These are phyloP conservation scores for Spilosoma lubricipeda DNA, from an alignment of 2,888 invertebrate genomes.

Conservation along the genomic window DNA sequence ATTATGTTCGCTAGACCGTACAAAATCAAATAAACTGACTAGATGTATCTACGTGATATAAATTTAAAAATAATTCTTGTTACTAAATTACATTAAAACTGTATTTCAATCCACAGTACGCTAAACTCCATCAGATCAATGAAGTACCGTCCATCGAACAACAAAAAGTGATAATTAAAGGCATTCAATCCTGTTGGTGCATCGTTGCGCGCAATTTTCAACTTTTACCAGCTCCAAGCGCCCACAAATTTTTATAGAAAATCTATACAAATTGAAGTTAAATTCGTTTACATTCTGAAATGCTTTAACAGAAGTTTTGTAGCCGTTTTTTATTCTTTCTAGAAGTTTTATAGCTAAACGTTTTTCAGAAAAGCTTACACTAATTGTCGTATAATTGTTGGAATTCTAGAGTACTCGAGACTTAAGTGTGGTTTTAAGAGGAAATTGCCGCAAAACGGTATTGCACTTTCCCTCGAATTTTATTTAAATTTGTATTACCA, in stretches of 20 bases:
- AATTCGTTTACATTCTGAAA: conserved; percentile 7
- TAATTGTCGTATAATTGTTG: background rate
- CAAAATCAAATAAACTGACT: background rate
- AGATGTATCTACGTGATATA: background rate
- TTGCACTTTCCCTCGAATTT: background rate
- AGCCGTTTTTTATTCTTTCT: background rate
- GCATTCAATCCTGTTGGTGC: background rate
- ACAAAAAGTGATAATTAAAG: background rate
- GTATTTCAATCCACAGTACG: background rate
- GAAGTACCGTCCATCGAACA: background rate
- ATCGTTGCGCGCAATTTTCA: background rate
- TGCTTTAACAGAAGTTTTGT: background rate
- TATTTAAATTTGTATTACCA: too few relatives aligned
- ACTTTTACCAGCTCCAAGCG: conserved; percentile 2
- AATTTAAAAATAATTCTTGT: too few relatives aligned
- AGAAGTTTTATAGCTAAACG: conserved; percentile 6
- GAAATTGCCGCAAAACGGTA: background rate
- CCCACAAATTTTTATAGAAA: conserved; percentile 1
- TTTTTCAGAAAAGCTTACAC: background rate
- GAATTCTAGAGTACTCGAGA: background rate
- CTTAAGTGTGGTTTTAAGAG: background rate
- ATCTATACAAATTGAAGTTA: conserved; percentile 11
- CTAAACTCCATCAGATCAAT: background rate
- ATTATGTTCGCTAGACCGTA: too few relatives aligned
- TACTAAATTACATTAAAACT: background rate